Percentiles rank a stretch among this genome's conserved stretches.
These are phyloP conservation scores for Cavia porcellus DNA, from an alignment of 2,113 vertebrate genomes.

Conservation along the genomic window DNA sequence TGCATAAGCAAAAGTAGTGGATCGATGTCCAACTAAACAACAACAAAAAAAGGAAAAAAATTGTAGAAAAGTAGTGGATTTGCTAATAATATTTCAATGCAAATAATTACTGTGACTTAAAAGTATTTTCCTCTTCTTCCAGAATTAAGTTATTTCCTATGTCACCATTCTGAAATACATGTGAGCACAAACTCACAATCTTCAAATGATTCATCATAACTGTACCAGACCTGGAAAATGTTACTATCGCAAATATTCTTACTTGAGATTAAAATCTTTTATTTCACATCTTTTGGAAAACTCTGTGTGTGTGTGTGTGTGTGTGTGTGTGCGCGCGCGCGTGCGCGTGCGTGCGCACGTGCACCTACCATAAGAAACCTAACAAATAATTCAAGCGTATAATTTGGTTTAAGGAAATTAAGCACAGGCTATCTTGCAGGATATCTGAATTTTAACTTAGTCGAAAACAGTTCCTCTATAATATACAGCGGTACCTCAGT, in stretches of 20 bases:
- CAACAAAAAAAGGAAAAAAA: too few relatives aligned
- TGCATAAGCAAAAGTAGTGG: too few relatives aligned
- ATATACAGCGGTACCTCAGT: background rate
- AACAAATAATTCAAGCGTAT: background rate
- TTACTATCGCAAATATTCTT: background rate
- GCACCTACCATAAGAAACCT: background rate
- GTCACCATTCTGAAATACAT: constrained; percentile 6
- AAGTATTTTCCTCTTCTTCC: constrained; percentile 3
- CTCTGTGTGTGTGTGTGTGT: background rate
- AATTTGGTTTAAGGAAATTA: background rate
- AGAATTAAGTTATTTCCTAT: constrained; percentile 8
- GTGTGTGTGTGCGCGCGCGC: background rate
- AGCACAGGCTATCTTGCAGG: background rate
- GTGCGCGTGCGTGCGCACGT: background rate
- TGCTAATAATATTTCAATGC: background rate
- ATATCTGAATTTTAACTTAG: background rate
- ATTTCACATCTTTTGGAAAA: background rate
- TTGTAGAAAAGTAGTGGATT: background rate
- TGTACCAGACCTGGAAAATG: background rate
- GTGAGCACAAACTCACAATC: background rate
- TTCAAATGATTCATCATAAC: background rate
- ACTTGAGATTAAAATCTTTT: background rate
- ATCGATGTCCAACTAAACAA: too few relatives aligned
- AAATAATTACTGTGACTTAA: constrained; percentile 19
- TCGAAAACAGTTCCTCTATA: background rate